Conservation (phyloP, 2,888 invertebrate species). For the Saturnia pavonia region DNA sequence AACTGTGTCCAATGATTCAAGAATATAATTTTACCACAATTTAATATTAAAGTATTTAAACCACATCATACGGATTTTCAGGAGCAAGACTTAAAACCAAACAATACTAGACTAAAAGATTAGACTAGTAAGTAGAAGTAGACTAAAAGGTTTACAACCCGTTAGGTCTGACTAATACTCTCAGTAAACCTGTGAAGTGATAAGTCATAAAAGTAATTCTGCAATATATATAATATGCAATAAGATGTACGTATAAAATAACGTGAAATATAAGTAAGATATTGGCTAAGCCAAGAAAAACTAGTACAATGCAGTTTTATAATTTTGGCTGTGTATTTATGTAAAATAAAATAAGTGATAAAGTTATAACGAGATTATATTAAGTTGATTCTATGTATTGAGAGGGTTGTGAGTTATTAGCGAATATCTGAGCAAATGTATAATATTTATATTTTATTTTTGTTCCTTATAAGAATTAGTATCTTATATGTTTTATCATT, state of each 20-base stretch:
- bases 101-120: too few species aligned
- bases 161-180: neutral
- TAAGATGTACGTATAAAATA: neutral
- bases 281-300: conserved; percentile 45
- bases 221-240: neutral
- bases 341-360: conserved; percentile 19
- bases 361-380: conserved; percentile 28
- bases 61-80: neutral
- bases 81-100: too few species aligned
- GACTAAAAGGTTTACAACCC: too few species aligned
- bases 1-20: too few species aligned
- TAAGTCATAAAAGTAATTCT: neutral
- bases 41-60: neutral
- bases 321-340: conserved; percentile 41
- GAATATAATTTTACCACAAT: too few species aligned
- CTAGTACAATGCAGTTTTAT: conserved; percentile 30
- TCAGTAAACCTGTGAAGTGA: neutral
- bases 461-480: neutral
- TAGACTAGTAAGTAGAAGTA: too few species aligned
- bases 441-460: neutral
- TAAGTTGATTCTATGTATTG: neutral
- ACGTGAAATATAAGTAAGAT: conserved; percentile 38
- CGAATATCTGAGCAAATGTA: conserved; percentile 7
- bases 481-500: neutral
- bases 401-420: conserved; percentile 11